Conservation (phyloP, 2,888 invertebrate species). For the Norana najaformis region DNA sequence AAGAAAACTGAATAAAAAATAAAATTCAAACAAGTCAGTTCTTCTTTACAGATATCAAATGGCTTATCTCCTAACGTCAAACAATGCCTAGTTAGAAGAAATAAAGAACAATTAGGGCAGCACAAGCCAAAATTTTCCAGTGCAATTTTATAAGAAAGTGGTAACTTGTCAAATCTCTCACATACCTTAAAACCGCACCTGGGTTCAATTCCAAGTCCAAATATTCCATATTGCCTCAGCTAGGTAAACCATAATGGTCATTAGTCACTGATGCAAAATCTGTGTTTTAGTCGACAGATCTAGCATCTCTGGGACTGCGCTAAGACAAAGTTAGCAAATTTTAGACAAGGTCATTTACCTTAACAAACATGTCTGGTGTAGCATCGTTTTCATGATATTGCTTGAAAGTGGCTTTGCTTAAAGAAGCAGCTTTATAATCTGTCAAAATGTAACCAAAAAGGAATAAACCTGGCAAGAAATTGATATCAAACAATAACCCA, state of each 20-base stretch:
- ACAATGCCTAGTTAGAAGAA: too few species aligned
- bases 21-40: background rate
- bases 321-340: background rate
- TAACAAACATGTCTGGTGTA: constrained; percentile 64
- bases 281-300: too few species aligned
- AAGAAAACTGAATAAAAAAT: background rate
- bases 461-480: background rate
- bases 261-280: too few species aligned
- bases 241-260: too few species aligned
- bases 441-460: constrained; percentile 35
- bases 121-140: too few species aligned
- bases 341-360: constrained; percentile 46
- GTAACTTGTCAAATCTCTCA: too few species aligned
- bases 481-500: background rate
- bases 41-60: background rate
- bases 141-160: too few species aligned
- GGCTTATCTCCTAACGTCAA: background rate
- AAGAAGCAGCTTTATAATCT: constrained; percentile 61
- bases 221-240: too few species aligned
- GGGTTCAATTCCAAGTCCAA: too few species aligned
- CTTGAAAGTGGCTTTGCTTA: constrained; percentile 67
- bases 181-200: too few species aligned
- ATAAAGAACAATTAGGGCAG: too few species aligned
- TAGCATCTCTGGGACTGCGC: too few species aligned
- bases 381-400: constrained; percentile 78